A percentile compares a stretch with the other conserved stretches of the same genome.
These are phyloP conservation scores for Callaeas wilsoni DNA, from an alignment of 2,113 vertebrate species.

Conservation along the genomic window DNA sequence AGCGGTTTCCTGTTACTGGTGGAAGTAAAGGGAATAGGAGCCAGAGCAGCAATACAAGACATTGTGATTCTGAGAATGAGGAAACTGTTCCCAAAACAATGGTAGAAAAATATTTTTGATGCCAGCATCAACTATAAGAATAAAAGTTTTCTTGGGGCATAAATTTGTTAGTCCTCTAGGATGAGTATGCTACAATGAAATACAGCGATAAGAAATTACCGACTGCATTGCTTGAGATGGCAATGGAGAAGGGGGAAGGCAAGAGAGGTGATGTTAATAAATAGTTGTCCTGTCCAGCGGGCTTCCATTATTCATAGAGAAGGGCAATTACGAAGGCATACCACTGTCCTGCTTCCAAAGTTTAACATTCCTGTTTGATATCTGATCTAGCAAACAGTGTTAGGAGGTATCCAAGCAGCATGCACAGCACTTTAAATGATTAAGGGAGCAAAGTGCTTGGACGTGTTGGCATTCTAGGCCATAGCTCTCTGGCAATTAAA, in stretches of 20 bases:
- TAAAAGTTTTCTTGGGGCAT: neutral
- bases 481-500: conserved; percentile 7
- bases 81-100: conserved; percentile 5
- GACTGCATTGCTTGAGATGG: neutral
- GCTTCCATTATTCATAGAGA: conserved; percentile 64
- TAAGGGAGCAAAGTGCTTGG: conserved; percentile 27
- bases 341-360: conserved; percentile 48
- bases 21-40: neutral
- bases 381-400: conserved; percentile 65
- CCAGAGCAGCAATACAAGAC: neutral
- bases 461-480: neutral
- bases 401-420: conserved; percentile 59
- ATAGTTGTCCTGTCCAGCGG: conserved; percentile 52
- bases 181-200: neutral
- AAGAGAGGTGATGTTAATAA: conserved; percentile 43
- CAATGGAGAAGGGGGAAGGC: neutral
- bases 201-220: neutral
- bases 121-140: neutral
- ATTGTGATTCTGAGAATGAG: neutral
- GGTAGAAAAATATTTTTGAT: neutral
- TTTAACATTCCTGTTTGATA: conserved; percentile 64
- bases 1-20: neutral
- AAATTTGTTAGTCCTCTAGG: neutral
- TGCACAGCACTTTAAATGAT: conserved; percentile 39
- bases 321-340: conserved; percentile 68